Base-by-base conservation (phyloP, 2,888 invertebrate genomes). In the Nemurella pictetii region DNA sequence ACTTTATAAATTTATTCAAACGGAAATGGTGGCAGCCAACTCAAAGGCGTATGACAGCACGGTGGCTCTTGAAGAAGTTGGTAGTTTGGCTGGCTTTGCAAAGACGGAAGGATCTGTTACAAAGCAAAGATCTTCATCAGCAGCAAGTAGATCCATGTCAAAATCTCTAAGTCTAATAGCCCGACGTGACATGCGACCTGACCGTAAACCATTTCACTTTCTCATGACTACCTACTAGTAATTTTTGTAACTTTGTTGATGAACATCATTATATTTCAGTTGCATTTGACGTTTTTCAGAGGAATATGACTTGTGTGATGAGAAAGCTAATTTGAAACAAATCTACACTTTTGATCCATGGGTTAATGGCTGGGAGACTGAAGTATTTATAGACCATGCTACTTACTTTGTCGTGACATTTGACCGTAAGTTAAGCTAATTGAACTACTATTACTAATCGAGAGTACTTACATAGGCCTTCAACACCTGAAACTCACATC, bases 1-100 rank as follows among this genome's bases (percentile, higher is more conserved):
- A 75, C 89, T 91, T 87, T 85, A 90, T 74, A 89, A 90, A 87
- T 90, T 90, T 84, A 88, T 91, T 82, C 88, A 88, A 85, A 84
- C 87, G 35, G 85, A 87, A 85, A 9, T 75, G 2, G 75, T 75
- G 26, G 75, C 26, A 75, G 75, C 75, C 2, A 75, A 75, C 75
- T 25, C 27, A 26, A 75, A 75, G 15, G 9, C 9, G 12, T 75
- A n/a, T 5, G 75, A 26, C 20, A 75, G 27, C 28, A 27, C 9
- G 75, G 75, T 27, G 3, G 27, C 75, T 12, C 26, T 75, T 25
- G 26, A n/a, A n/a, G n/a, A n/a, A n/a, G n/a, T n/a, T 75, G 28
- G 75, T 26, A 75, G 28, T 20, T 20, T 55, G 55, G n/a, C n/a
- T n/a, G n/a, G 15, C 55, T 55, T 2, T 20, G 55, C 55, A 75